These are phyloP conservation scores for Platypus cylindrus DNA, from an alignment of 2,888 invertebrate species.

Conservation along the genomic window DNA sequence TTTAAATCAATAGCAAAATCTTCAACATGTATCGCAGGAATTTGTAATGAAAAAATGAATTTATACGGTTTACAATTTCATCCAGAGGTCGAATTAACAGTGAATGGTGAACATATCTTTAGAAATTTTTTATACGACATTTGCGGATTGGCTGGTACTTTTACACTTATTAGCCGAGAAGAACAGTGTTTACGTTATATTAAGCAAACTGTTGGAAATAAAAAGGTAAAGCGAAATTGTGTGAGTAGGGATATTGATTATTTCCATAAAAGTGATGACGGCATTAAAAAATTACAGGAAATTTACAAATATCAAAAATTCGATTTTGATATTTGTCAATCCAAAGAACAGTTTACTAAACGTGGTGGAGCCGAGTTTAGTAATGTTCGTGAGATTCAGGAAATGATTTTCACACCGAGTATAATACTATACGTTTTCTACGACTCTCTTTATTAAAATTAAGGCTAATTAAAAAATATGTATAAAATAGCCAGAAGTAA, in stretches of 20 bases:
- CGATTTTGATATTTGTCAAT: no score
- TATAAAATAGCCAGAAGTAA: no score
- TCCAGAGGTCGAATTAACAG: conserved; percentile 55
- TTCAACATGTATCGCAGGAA: conserved; percentile 71
- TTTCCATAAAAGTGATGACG: conserved; percentile 1
- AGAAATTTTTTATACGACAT: conserved; percentile 91
- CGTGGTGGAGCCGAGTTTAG: no score
- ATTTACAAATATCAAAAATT: no score
- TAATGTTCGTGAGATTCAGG: no score
- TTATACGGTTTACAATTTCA: conserved; percentile 98
- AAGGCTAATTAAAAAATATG: no score
- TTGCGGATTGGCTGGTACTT: conserved; percentile 73
- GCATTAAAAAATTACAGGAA: no score
- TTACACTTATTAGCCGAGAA: conserved; percentile 79
- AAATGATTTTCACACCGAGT: no score
- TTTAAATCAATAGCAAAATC: conserved; percentile 81
- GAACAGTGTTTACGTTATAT: conserved; percentile 87
- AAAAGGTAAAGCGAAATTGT: conserved; percentile 54
- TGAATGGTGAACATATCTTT: conserved; percentile 67
- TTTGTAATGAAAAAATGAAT: conserved; percentile 79
- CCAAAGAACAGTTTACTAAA: no score
- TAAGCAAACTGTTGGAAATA: conserved; percentile 73
- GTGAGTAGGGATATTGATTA: background rate
- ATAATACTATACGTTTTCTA: no score
- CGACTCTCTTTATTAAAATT: no score